phyloP scores from a whole-genome alignment of 2,113 vertebrate species.

The Desmodus rotundus region DNA sequence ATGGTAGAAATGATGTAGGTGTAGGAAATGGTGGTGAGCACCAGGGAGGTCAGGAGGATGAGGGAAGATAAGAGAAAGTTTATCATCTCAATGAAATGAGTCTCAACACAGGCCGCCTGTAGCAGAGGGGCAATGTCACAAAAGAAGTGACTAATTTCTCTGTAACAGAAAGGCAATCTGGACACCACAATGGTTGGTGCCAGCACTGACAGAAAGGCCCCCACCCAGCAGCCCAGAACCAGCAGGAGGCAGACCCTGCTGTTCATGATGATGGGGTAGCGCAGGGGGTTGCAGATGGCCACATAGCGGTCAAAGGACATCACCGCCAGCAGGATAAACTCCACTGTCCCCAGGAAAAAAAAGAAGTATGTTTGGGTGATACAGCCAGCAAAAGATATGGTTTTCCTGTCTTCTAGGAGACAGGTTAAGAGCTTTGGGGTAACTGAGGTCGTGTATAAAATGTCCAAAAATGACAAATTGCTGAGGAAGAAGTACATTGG shows the following conservation, averaged over 20 bases:
- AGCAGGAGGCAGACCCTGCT: background rate
- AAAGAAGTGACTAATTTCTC: conserved; percentile 54
- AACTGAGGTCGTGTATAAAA: conserved; percentile 42
- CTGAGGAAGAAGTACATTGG: conserved; percentile 65
- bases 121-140: conserved; percentile 44
- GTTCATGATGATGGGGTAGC: conserved; percentile 39
- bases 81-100: background rate
- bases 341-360: conserved; percentile 25
- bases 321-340: conserved; percentile 34
- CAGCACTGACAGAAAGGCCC: conserved; percentile 22
- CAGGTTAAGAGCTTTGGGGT: conserved; percentile 49
- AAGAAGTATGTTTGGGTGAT: conserved; percentile 36
- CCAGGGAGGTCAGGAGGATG: background rate
- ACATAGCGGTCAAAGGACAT: conserved; percentile 34
- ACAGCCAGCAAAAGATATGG: conserved; percentile 42
- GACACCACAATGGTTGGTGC: background rate
- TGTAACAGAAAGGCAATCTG: background rate
- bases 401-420: conserved; percentile 34
- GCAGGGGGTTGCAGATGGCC: background rate
- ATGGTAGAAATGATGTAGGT: conserved; percentile 7
- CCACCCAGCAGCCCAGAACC: conserved; percentile 37
- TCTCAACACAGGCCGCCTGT: background rate
- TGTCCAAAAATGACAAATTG: conserved; percentile 44
- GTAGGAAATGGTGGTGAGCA: conserved; percentile 15
- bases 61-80: background rate